phyloP scores from a whole-genome alignment of 2,113 vertebrate genomes.

The Capricornis sumatraensis region DNA sequence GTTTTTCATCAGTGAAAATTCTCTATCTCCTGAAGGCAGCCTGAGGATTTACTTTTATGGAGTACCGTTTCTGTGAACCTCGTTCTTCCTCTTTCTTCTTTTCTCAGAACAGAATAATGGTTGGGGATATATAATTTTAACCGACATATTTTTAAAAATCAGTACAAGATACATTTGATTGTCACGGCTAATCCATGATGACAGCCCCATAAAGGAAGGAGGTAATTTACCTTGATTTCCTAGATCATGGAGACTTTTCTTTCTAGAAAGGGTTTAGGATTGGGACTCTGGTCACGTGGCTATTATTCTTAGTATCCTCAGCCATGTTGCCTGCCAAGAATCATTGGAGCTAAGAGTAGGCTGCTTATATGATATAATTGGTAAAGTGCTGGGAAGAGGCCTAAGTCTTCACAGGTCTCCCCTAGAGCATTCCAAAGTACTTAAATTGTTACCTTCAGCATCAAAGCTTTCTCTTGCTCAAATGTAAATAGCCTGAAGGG shows the following conservation, averaged over 20 bases:
- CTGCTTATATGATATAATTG: conserved; percentile 45
- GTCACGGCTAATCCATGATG: background rate
- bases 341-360: conserved; percentile 16
- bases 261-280: conserved; percentile 27
- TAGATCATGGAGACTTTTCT: conserved; percentile 27
- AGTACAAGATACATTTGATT: background rate
- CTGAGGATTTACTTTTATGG: conserved; percentile 2
- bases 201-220: background rate
- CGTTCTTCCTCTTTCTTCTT: conserved; percentile 7
- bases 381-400: conserved; percentile 32
- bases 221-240: background rate
- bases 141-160: background rate
- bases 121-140: background rate
- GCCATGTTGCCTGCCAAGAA: conserved; percentile 32
- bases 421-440: conserved; percentile 19
- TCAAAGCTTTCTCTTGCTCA: conserved; percentile 16
- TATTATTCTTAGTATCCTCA: conserved; percentile 42
- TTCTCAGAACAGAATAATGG: background rate
- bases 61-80: background rate
- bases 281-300: background rate
- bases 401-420: conserved; percentile 7
- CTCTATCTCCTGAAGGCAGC: background rate
- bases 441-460: conserved; percentile 46
- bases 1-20: conserved; percentile 11
- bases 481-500: conserved; percentile 51